A percentile compares a stretch with the other conserved stretches of the same genome.
Evolutionary conservation across 2,113 vertebrate genomes (phyloP).

Genomic region (Xenopus tropicalis): UCB_Xtro_10.0 CM004452.2:51877501-51878000

Average conservation of each 20-base stretch:
- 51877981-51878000: neutral
- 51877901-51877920: neutral
- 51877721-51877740: too few relatives aligned
- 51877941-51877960: slow-evolving; percentile 56
- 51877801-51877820: slow-evolving; percentile 95
- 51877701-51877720: too few relatives aligned
- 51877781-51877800: slow-evolving; percentile 96
- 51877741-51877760: slow-evolving; percentile 98
- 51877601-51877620: too few relatives aligned
- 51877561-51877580: too few relatives aligned
- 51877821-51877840: slow-evolving; percentile 75
- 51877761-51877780: slow-evolving; percentile 95
- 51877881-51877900: slow-evolving; percentile 57
- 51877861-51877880: neutral
- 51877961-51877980: neutral
- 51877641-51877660: too few relatives aligned
- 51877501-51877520: too few relatives aligned
- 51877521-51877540: too few relatives aligned
- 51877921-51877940: neutral
- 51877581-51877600: too few relatives aligned
- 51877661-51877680: too few relatives aligned
- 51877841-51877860: neutral
- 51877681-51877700: too few relatives aligned
- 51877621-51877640: too few relatives aligned
- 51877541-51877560: too few relatives aligned